Conservation (phyloP, 2,113 vertebrate species). For the Xiphophorus couchianus region DNA sequence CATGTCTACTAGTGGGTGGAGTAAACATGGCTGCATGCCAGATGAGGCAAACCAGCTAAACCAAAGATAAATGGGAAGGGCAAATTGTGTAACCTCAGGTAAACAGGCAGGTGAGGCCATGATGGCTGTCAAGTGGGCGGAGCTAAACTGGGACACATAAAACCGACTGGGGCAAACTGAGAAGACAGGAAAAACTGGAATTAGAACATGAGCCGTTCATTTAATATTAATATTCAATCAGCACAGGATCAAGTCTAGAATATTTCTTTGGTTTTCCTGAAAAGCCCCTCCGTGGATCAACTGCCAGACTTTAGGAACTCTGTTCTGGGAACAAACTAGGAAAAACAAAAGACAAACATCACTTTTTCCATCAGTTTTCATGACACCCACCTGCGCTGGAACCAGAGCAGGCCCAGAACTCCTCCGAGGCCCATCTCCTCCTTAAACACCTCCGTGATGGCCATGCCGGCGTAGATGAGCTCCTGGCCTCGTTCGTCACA, state of each 20-base stretch:
- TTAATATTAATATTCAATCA: neutral
- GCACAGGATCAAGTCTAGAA: too few species aligned
- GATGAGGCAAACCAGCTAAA: too few species aligned
- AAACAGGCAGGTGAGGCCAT: neutral
- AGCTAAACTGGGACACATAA: neutral
- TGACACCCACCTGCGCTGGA: constrained; percentile 88
- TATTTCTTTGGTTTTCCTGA: too few species aligned
- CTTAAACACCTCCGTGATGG: constrained; percentile 98
- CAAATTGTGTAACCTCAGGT: neutral
- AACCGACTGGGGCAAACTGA: neutral
- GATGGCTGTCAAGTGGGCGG: neutral
- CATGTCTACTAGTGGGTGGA: too few species aligned
- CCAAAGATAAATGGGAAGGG: too few species aligned
- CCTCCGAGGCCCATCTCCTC: constrained; percentile 97
- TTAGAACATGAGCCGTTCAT: neutral
- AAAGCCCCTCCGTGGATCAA: too few species aligned
- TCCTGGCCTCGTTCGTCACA: constrained; percentile 97
- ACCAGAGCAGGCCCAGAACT: constrained; percentile 96
- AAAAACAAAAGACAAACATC: too few species aligned
- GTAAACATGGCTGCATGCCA: too few species aligned
- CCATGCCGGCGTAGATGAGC: constrained; percentile 97
- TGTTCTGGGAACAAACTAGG: too few species aligned
- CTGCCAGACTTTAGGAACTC: neutral
- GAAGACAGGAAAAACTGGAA: neutral
- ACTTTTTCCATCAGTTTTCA: too few species aligned